A percentile compares a stretch with the other conserved stretches of the same genome.
These are phyloP conservation scores for Habroteleia sp. DNA, from an alignment of 2,888 invertebrate genomes.

Conservation along the genomic window DNA sequence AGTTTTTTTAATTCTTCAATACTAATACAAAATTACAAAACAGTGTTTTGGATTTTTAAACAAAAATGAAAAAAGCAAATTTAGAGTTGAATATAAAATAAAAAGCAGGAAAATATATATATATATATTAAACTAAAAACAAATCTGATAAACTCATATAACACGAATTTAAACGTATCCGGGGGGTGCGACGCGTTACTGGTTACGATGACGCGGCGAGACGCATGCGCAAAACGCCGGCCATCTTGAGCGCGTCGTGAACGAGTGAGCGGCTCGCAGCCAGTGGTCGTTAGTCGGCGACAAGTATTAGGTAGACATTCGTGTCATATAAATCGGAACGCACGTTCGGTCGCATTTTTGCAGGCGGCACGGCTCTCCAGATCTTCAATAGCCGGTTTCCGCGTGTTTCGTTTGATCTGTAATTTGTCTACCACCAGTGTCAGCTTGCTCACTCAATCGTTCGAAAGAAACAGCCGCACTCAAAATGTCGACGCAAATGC, in stretches of 20 bases:
- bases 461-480: neutral
- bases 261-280: constrained; percentile 68
- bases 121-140: too few relatives aligned
- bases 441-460: too few relatives aligned
- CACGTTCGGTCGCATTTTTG: constrained; percentile 34
- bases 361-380: constrained; percentile 54
- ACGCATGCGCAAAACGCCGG: constrained; percentile 75
- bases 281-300: constrained; percentile 75
- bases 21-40: too few relatives aligned
- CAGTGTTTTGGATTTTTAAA: too few relatives aligned
- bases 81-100: too few relatives aligned
- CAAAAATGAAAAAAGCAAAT: too few relatives aligned
- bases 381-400: constrained; percentile 10
- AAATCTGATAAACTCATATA: too few relatives aligned
- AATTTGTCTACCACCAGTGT: too few relatives aligned
- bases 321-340: constrained; percentile 43
- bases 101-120: too few relatives aligned
- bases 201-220: constrained; percentile 4
- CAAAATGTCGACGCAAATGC: constrained; percentile 93
- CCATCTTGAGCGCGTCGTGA: constrained; percentile 75
- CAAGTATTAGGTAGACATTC: constrained; percentile 64
- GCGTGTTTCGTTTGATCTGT: constrained; percentile 1
- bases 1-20: too few relatives aligned
- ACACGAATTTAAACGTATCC: too few relatives aligned
- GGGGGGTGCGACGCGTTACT: constrained; percentile 11